Conservation (phyloP, 2,113 vertebrate species). For the Chlamydotis undulata region DNA sequence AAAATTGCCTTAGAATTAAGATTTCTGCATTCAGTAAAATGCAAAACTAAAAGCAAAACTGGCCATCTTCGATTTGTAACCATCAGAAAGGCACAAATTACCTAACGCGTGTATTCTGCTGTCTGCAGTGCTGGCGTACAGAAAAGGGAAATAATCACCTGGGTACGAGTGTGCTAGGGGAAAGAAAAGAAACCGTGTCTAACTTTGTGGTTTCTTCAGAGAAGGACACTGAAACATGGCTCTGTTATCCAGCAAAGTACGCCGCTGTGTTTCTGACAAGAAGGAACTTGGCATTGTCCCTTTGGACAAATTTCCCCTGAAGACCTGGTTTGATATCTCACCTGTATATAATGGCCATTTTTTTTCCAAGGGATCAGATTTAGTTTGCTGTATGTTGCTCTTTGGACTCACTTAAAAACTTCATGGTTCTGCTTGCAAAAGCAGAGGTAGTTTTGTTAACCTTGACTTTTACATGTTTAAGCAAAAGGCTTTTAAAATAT, state of each 20-base stretch:
- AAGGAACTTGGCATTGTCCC: constrained; percentile 44
- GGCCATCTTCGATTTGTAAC: not conserved
- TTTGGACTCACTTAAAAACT: not conserved
- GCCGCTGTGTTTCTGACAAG: not conserved
- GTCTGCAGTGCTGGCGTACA: not conserved
- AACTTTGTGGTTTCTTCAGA: not conserved
- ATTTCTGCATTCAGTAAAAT: not conserved
- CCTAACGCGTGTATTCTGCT: not conserved
- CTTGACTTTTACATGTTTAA: not conserved
- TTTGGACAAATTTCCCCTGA: constrained; percentile 21
- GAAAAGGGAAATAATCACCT: not conserved
- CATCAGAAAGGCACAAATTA: not conserved
- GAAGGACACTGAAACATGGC: not conserved
- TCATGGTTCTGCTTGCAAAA: not conserved
- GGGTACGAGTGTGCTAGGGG: not conserved
- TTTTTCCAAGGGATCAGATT: not conserved
- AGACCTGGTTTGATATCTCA: not conserved
- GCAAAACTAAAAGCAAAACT: not conserved
- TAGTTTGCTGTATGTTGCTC: not conserved
- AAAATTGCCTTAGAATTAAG: not conserved
- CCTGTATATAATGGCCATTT: not conserved
- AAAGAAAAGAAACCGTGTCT: not conserved
- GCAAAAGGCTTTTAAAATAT: not conserved
- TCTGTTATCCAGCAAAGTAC: not conserved
- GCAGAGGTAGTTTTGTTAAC: not conserved